A percentile compares a stretch with the other conserved stretches of the same genome.
Evolutionary conservation across 1,140 invertebrate species (phyloP).

Genomic region (Drosophila subpulchrella): DNA sequence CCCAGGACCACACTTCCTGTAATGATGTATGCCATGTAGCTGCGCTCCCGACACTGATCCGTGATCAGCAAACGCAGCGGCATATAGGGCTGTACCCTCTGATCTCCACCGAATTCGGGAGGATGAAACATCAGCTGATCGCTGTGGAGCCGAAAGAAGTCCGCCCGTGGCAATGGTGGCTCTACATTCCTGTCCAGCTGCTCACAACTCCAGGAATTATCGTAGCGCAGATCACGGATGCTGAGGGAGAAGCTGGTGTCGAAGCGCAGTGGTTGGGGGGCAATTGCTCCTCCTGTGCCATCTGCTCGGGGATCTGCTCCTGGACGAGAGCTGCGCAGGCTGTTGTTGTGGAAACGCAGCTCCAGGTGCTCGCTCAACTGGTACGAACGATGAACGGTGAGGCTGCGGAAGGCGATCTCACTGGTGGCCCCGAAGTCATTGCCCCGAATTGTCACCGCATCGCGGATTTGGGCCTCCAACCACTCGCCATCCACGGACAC

Average conservation of each 20-base stretch:
- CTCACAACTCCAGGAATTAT: constrained; percentile 66
- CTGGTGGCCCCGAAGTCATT: constrained; percentile 75
- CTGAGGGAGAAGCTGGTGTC: constrained; percentile 66
- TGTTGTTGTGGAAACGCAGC: constrained; percentile 79
- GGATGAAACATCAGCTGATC: constrained; percentile 63
- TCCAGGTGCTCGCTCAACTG: constrained; percentile 72
- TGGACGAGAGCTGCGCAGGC: constrained; percentile 43
- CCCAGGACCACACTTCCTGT: constrained; percentile 76
- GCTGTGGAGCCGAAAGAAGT: constrained; percentile 69
- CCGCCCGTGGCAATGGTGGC: constrained; percentile 54
- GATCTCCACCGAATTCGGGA: neutral
- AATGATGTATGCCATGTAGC: constrained; percentile 71
- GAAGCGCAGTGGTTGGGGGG: constrained; percentile 54
- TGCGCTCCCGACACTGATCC: constrained; percentile 55
- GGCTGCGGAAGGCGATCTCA: constrained; percentile 72
- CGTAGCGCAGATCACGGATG: constrained; percentile 60
- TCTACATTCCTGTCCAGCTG: constrained; percentile 62
- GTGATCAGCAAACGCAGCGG: constrained; percentile 54
- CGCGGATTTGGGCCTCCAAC: constrained; percentile 69
- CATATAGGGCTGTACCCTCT: neutral
- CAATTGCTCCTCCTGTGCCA: neutral
- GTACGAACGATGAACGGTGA: constrained; percentile 71
- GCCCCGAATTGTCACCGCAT: constrained; percentile 60
- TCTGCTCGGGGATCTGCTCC: constrained; percentile 7
- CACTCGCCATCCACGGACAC: constrained; percentile 70